Evolutionary conservation across 2,113 vertebrate species (phyloP), one percentile per base, ranked within the genome.

Genomic region (Heptranchias perlo): DNA sequence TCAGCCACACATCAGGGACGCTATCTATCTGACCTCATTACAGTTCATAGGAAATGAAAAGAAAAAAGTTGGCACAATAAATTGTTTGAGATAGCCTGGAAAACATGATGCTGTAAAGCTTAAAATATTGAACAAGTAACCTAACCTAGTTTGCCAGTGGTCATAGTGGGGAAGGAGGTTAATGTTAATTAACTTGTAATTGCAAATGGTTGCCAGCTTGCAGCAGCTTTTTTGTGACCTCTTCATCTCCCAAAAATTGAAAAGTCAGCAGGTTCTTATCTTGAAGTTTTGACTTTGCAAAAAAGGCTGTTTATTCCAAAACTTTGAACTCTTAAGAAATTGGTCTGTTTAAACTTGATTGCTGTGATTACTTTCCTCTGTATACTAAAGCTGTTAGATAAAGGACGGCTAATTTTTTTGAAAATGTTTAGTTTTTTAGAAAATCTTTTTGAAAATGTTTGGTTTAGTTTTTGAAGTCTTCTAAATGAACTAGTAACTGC

Each of bases 121-220:
- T 11, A 95, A 95, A 69, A 95, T 69, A 95, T 69, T 95, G 94
- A 95, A 35, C 64, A 49, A 35, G 65, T 52, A n/a, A 35, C 14
- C 2, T 49, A 47, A 69, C 25, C 52, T 95, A 44, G 18, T 28
- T 65, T 95, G 64, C 93, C 64, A 67, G 28, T 95, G 62, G 93
- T 13, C 35, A 25, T 49, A 52, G 64, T 52, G 8, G 94, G 64
- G 47, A 69, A 35, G 64, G 44, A 31, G 65, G 94, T 95, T 95
- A 69, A 69, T 18, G 25, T 67, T 28, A 95, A 69, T 91, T 91
- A 91, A 91, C 52, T 69, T 31, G 5, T 69, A 95, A 95, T 95
- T 69, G 94, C 65, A 95, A 95, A 95, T 95, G 65, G 47, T 95
- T 95, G 64, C 94, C 94, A 95, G 94, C 65, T 69, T 95, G 94